phyloP scores from a whole-genome alignment of 2,113 vertebrate genomes.

The Centrocercus urophasianus region DNA sequence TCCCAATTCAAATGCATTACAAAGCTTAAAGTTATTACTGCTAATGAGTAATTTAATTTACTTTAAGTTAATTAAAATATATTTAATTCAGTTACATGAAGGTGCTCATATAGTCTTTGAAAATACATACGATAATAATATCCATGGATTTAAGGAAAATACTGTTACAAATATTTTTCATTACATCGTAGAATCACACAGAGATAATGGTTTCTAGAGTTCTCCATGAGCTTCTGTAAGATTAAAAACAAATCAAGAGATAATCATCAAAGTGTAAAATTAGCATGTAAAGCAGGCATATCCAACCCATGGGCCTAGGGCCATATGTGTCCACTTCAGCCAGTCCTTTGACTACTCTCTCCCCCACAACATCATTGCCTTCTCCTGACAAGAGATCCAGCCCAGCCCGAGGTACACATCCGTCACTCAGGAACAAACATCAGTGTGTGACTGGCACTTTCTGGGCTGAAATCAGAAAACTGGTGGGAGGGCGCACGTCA shows the following conservation, averaged over 20 bases:
- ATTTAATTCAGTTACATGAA: conserved; percentile 76
- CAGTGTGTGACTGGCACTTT: no score
- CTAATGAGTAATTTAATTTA: conserved; percentile 78
- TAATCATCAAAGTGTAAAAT: conserved; percentile 50
- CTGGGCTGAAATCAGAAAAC: no score
- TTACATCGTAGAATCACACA: conserved; percentile 39
- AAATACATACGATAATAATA: conserved; percentile 69
- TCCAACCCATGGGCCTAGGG: no score
- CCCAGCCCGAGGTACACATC: no score
- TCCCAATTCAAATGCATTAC: conserved; percentile 65
- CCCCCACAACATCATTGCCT: no score
- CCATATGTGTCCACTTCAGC: no score
- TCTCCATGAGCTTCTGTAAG: conserved; percentile 24
- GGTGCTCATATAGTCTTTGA: conserved; percentile 60
- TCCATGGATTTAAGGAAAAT: conserved; percentile 67
- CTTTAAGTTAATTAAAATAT: conserved; percentile 78
- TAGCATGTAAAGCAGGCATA: background rate
- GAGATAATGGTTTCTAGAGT: conserved; percentile 38
- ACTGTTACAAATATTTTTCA: conserved; percentile 65
- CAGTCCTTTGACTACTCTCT: no score
- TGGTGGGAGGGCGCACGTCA: no score
- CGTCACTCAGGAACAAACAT: no score
- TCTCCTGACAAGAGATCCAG: no score
- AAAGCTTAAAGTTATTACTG: conserved; percentile 74
- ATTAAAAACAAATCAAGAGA: conserved; percentile 66